A percentile compares a stretch with the other conserved stretches of the same genome.
Conservation (phyloP, 2,113 vertebrate species). For the Dipodomys ordii region DNA sequence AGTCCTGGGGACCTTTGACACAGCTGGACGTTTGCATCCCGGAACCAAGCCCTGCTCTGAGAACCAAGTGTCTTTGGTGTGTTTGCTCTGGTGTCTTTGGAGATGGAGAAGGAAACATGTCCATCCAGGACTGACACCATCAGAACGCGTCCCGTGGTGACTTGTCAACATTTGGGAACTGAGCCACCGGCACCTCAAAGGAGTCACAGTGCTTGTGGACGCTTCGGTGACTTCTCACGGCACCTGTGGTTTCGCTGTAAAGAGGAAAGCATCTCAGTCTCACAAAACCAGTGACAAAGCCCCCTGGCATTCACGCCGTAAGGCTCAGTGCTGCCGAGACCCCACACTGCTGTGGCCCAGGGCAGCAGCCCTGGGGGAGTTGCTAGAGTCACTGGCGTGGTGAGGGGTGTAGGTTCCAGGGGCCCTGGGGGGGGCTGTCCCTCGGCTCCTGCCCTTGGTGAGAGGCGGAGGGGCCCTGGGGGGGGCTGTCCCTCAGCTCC, state of each 20-base stretch:
- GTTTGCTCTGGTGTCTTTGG: fast-evolving
- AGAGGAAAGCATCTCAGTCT: not conserved
- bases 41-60: fast-evolving
- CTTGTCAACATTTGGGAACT: not conserved
- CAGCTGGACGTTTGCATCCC: fast-evolving
- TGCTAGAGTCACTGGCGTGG: not conserved
- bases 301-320: not conserved
- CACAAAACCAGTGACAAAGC: not conserved
- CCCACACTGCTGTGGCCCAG: not conserved
- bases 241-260: not conserved
- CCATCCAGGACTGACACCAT: not conserved
- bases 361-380: not conserved
- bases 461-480: fast-evolving
- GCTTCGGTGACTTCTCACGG: not conserved
- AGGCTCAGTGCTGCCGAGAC: fast-evolving
- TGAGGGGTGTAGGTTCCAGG: too few relatives aligned
- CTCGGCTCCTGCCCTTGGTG: fast-evolving
- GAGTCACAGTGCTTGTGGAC: not conserved
- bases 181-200: not conserved
- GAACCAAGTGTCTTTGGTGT: fast-evolving
- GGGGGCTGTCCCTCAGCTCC: not conserved
- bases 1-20: not conserved
- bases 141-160: not conserved
- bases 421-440: fast-evolving
- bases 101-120: fast-evolving